These are phyloP conservation scores for Alitta virens DNA, from an alignment of 2,888 invertebrate genomes.

Conservation along the genomic window DNA sequence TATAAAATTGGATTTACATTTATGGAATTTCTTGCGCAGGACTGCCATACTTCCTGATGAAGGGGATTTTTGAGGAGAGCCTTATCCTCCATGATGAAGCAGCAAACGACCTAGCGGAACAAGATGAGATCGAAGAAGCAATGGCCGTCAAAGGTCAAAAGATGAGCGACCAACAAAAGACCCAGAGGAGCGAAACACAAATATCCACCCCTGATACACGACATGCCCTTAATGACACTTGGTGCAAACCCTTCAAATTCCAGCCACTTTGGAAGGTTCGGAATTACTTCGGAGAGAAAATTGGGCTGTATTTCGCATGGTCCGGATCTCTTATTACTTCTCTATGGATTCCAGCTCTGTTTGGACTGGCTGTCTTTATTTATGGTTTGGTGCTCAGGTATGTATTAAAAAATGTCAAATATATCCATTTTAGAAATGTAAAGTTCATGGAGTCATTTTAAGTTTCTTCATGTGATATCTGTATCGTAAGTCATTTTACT, in stretches of 20 bases:
- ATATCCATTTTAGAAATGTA: too few relatives aligned
- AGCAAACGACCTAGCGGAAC: constrained; percentile 29
- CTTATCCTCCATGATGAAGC: constrained; percentile 57
- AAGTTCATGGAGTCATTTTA: too few relatives aligned
- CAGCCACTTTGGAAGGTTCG: constrained; percentile 57
- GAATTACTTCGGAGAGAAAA: constrained; percentile 60
- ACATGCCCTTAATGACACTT: constrained; percentile 40
- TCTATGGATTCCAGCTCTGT: constrained; percentile 56
- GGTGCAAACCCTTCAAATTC: constrained; percentile 49
- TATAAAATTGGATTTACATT: neutral
- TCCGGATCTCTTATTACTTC: constrained; percentile 55
- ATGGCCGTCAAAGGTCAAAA: constrained; percentile 14
- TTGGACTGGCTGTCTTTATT: constrained; percentile 55
- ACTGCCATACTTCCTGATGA: constrained; percentile 53
- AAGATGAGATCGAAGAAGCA: constrained; percentile 24
- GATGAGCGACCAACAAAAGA: neutral
- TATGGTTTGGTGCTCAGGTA: constrained; percentile 56
- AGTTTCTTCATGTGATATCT: too few relatives aligned
- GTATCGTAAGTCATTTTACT: too few relatives aligned
- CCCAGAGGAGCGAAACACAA: neutral
- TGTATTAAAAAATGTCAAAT: too few relatives aligned
- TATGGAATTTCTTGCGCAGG: constrained; percentile 35
- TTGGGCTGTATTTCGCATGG: constrained; percentile 60
- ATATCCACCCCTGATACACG: constrained; percentile 31
- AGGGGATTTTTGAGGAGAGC: constrained; percentile 51